Conservation (phyloP, 2,888 invertebrate genomes). For the Diarsia mendica region DNA sequence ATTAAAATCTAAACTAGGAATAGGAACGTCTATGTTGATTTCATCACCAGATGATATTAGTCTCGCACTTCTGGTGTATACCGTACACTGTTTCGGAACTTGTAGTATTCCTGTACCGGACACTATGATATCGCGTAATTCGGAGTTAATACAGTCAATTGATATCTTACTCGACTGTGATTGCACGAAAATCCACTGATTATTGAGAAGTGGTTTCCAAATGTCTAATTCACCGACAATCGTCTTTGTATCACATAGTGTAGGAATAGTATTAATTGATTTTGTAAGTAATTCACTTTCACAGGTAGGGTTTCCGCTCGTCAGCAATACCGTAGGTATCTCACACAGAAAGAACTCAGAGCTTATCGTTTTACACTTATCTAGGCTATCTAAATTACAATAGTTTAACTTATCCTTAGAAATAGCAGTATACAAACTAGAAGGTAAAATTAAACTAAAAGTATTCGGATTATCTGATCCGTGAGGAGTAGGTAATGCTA, state of each 20-base stretch:
- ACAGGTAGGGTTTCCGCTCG: neutral
- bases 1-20: neutral
- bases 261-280: neutral
- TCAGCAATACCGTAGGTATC: neutral
- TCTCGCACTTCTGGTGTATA: constrained; percentile 4
- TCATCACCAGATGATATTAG: neutral
- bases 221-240: neutral
- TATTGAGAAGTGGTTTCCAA: constrained; percentile 4
- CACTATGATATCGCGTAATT: neutral
- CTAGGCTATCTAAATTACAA: neutral
- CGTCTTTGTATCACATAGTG: neutral
- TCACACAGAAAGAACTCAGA: constrained; percentile 6
- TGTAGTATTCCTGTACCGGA: constrained; percentile 1
- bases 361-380: no score
- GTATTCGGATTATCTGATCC: neutral
- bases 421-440: constrained; percentile 6
- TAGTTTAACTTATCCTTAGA: neutral
- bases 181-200: constrained; percentile 10
- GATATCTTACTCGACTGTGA: neutral
- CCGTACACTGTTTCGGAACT: neutral
- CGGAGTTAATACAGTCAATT: neutral
- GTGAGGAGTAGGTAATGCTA: neutral
- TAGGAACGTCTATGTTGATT: constrained; percentile 2
- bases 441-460: constrained; percentile 4
- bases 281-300: constrained; percentile 13